Evolutionary conservation across 1,140 invertebrate species (phyloP).

Genomic region (Macrobrachium nipponense): DNA sequence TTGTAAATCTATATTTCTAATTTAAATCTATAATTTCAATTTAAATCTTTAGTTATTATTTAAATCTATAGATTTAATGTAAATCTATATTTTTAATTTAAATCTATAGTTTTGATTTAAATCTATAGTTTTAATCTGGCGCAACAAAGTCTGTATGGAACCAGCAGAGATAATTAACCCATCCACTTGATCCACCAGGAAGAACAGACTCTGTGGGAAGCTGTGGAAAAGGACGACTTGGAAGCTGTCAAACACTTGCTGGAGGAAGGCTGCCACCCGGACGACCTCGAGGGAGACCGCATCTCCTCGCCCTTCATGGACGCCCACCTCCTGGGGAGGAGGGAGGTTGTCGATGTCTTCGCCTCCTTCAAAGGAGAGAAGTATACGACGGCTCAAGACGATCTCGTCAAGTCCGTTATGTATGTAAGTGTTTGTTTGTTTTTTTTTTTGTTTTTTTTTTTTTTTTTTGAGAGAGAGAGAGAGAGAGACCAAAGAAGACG

Average conservation of each 20-base stretch:
- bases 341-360: background rate
- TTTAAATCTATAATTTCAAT: no score
- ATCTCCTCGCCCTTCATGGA: conserved; percentile 11
- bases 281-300: background rate
- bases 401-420: conserved; percentile 10
- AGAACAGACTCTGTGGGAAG: conserved; percentile 22
- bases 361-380: background rate
- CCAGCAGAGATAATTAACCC: background rate
- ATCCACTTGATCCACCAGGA: background rate
- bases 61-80: no score
- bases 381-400: background rate
- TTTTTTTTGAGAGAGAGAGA: no score
- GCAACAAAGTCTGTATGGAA: no score
- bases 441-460: background rate
- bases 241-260: conserved; percentile 6
- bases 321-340: conserved; percentile 10
- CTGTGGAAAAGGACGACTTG: background rate
- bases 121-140: no score
- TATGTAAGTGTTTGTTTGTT: background rate
- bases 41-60: no score
- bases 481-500: background rate
- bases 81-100: no score
- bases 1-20: no score
- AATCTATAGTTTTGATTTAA: no score
- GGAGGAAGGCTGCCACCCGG: background rate